Conservation (phyloP, 2,888 invertebrate species). For the Hypsopygia costalis region DNA sequence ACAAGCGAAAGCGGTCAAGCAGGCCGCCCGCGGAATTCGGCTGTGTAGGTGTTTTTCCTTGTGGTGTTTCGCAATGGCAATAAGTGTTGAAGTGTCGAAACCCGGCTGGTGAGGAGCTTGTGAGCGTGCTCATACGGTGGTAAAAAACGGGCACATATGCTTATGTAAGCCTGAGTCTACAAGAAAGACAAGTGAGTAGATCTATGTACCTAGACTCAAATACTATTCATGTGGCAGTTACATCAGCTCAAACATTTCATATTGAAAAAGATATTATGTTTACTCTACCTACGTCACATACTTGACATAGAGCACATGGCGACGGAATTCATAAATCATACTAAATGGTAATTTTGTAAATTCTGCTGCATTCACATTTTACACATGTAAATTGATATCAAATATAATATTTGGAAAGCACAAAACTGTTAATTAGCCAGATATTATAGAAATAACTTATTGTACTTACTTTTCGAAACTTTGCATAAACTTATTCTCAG, state of each 20-base stretch:
- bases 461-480: too few relatives aligned
- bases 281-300: too few relatives aligned
- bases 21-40: conserved; percentile 53
- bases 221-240: background rate
- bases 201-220: background rate
- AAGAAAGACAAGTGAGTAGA: conserved; percentile 58
- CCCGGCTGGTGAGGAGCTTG: conserved; percentile 66
- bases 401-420: too few relatives aligned
- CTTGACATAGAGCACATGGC: too few relatives aligned
- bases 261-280: too few relatives aligned
- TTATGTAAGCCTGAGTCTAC: conserved; percentile 69
- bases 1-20: conserved; percentile 67
- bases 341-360: too few relatives aligned
- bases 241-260: too few relatives aligned
- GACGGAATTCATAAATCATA: too few relatives aligned
- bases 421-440: too few relatives aligned
- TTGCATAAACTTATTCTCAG: background rate
- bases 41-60: conserved; percentile 63
- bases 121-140: conserved; percentile 57
- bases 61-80: conserved; percentile 71
- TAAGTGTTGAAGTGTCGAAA: conserved; percentile 74
- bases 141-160: conserved; percentile 63
- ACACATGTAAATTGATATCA: too few relatives aligned
- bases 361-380: too few relatives aligned
- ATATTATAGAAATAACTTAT: too few relatives aligned